phyloP scores from a whole-genome alignment of 53 echinoderm and acorn worm species.

The Holothuria scabra region DNA sequence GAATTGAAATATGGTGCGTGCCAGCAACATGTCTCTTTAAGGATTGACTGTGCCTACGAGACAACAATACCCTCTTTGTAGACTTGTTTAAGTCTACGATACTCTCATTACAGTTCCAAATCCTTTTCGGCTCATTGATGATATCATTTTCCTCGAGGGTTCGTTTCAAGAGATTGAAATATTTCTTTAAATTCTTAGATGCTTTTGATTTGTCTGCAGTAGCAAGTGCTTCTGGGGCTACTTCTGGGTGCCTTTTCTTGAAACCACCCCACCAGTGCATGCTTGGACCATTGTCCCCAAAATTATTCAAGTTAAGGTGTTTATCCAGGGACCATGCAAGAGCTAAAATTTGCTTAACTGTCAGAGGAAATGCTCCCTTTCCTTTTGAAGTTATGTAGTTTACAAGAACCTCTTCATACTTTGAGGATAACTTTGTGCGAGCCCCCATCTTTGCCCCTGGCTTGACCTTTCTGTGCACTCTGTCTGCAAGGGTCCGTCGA shows the following conservation, averaged over 20 bases:
- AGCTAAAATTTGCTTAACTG: conserved; percentile 38
- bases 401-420: too few species aligned
- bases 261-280: conserved; percentile 57
- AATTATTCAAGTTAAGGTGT: neutral
- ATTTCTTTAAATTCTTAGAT: conserved; percentile 28
- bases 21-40: conserved; percentile 26
- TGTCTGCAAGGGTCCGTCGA: too few species aligned
- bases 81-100: conserved; percentile 62
- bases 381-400: too few species aligned
- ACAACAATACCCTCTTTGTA: conserved; percentile 44
- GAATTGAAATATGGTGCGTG: conserved; percentile 45
- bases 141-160: conserved; percentile 11
- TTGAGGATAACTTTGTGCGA: too few species aligned
- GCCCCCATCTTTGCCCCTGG: too few species aligned
- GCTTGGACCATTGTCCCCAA: conserved; percentile 59
- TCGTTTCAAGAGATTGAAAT: conserved; percentile 50
- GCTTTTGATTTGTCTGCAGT: conserved; percentile 1
- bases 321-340: conserved; percentile 35
- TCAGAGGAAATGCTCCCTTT: conserved; percentile 11
- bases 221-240: conserved; percentile 26
- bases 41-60: conserved; percentile 15
- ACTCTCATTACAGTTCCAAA: conserved; percentile 50
- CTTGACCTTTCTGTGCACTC: too few species aligned
- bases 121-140: conserved; percentile 17
- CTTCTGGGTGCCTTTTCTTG: neutral